Evolutionary conservation across 1,140 invertebrate genomes (phyloP).

Genomic region (Conopomorpha cramerella): DNA sequence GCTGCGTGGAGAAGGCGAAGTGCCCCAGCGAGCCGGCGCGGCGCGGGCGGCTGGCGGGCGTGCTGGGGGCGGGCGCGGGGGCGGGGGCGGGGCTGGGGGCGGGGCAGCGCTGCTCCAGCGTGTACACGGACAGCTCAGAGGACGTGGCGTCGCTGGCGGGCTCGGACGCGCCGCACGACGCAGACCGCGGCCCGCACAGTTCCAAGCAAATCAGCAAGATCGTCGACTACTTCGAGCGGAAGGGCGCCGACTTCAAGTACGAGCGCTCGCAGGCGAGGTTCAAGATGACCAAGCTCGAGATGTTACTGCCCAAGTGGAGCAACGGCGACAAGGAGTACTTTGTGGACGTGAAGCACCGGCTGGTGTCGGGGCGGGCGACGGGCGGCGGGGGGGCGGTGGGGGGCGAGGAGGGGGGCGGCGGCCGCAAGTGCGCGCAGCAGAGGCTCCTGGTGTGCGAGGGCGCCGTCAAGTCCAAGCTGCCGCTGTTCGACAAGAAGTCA

Average conservation of each 20-base stretch:
- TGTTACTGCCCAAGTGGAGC: slow-evolving; percentile 7
- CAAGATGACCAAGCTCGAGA: slow-evolving; percentile 14
- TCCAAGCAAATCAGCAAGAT: slow-evolving; percentile 81
- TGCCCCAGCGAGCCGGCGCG: too few species aligned
- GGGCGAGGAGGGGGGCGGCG: slow-evolving; percentile 19
- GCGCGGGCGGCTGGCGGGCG: slow-evolving; percentile 4
- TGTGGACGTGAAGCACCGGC: slow-evolving; percentile 30
- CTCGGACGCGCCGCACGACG: slow-evolving; percentile 71
- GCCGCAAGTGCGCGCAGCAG: slow-evolving; percentile 44
- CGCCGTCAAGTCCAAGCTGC: slow-evolving; percentile 80
- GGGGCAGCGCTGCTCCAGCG: slow-evolving; percentile 74
- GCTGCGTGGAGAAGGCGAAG: slow-evolving; percentile 25
- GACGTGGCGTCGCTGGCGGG: slow-evolving; percentile 82
- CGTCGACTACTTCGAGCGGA: slow-evolving; percentile 86
- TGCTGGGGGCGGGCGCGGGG: too few species aligned
- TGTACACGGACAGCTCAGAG: slow-evolving; percentile 85
- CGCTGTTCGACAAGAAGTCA: slow-evolving; percentile 80
- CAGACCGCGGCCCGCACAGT: slow-evolving; percentile 63
- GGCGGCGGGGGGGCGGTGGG: slow-evolving; percentile 17
- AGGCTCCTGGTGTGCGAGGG: slow-evolving; percentile 77
- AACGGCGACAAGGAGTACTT: slow-evolving; percentile 17
- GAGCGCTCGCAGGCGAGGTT: slow-evolving; percentile 12
- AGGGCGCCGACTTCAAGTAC: slow-evolving; percentile 57
- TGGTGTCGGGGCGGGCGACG: slow-evolving; percentile 27
- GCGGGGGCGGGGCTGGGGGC: too few species aligned